Evolutionary conservation across 1,140 invertebrate species (phyloP).

Genomic region (Sipha flava): DNA sequence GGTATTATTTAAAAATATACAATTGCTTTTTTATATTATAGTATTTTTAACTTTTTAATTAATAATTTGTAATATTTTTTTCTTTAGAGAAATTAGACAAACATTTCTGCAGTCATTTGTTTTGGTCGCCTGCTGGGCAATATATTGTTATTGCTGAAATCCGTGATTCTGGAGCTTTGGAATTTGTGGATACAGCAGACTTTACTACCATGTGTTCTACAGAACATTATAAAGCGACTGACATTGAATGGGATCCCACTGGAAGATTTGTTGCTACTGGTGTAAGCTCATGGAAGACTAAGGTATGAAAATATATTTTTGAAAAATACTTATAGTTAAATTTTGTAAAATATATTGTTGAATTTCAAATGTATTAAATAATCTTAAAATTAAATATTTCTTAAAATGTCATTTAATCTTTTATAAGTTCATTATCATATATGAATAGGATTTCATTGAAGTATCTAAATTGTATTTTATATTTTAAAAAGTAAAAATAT

Average conservation of each 20-base stretch:
- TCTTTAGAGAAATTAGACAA: slow-evolving; percentile 74
- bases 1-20: neutral
- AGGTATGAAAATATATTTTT: slow-evolving; percentile 48
- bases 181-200: slow-evolving; percentile 92
- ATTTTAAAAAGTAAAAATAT: neutral
- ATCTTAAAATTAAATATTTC: no score
- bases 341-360: no score
- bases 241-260: slow-evolving; percentile 98
- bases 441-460: no score
- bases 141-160: slow-evolving; percentile 88
- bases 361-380: no score
- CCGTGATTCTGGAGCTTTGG: slow-evolving; percentile 77
- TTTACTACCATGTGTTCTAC: slow-evolving; percentile 87
- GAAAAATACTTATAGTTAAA: no score
- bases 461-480: no score
- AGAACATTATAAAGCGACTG: slow-evolving; percentile 90
- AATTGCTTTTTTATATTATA: neutral
- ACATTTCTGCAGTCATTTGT: slow-evolving; percentile 84
- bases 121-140: slow-evolving; percentile 87
- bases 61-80: slow-evolving; percentile 35
- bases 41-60: neutral
- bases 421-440: no score
- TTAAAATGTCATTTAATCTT: no score
- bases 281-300: slow-evolving; percentile 91
- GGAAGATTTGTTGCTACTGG: slow-evolving; percentile 93